Base-by-base conservation (phyloP, 2,113 vertebrate genomes). In the Hemiscyllium ocellatum region DNA sequence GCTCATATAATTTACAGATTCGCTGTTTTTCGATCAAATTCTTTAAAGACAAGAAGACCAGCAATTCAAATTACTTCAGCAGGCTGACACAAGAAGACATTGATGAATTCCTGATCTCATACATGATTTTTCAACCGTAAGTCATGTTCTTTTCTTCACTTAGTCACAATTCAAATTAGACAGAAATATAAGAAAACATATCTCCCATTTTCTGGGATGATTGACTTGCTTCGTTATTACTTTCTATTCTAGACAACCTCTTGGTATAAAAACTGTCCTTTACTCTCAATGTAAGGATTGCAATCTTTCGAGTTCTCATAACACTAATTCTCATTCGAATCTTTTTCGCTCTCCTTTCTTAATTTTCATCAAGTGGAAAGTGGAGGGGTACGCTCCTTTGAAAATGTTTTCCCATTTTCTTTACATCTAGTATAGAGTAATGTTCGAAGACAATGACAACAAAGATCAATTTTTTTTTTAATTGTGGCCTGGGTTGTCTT, bases 81-180 rank as follows among this genome's bases (percentile, higher is more conserved):
- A 50, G 0, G 15, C 12, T 95, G 68, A 95, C 69, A 6, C 1
- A 0, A n/a, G 94, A 50, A 47, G 69, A 72, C 13, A 95, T 95
- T 33, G 6, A 95, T 33, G 42, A 95, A 47, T 50, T 95, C 68
- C 24, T 72, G 24, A 69, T 37, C 24, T 52, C 94, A 4, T 95
- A 95, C 94, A 33, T 95, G 69, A 42, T 72, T 52, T 95, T 95
- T 72, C 65, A 72, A 47, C 94, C 68, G 94, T 95, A 95, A 95
- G 94, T 95, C 2, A 70, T 72, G 37, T n/a, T 65, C 20, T 4
- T 66, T 68, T 37, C 56, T 93, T 66, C n/a, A n/a, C 56, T 20
- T 17, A 66, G 22, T 1, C 61, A 61, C 52, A 65, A 61, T 76
- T 76, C 72, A 91, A 65, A 89, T 29, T 65, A 61, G 52, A 90